Conservation (phyloP, 2,797 vertebrate genomes). For the Huso huso region DNA sequence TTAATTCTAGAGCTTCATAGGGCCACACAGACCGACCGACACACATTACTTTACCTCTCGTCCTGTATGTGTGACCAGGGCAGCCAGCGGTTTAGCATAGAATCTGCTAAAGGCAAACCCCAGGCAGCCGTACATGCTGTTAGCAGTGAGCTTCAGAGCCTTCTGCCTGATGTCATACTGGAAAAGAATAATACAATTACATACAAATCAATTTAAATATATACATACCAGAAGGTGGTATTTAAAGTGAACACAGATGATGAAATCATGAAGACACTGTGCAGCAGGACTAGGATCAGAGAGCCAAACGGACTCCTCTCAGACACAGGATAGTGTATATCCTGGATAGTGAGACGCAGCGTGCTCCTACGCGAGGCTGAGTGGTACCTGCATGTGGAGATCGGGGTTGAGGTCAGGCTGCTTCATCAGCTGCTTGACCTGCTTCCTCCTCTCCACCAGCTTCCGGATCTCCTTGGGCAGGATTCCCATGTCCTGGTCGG, state of each 20-base stretch:
- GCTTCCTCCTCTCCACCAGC: conserved; percentile 85
- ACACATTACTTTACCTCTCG: conserved; percentile 72
- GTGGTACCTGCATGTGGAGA: conserved; percentile 81
- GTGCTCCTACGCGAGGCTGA: too few species aligned
- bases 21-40: too few species aligned
- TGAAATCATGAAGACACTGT: too few species aligned
- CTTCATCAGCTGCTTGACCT: conserved; percentile 95
- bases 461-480: conserved; percentile 95
- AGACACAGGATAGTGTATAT: too few species aligned
- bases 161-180: conserved; percentile 99
- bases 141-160: conserved; percentile 94
- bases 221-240: too few species aligned
- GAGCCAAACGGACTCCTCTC: too few species aligned
- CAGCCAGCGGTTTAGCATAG: conserved; percentile 93
- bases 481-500: conserved; percentile 84
- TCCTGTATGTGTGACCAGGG: conserved; percentile 93
- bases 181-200: conserved; percentile 18
- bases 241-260: too few species aligned
- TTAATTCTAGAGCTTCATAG: too few species aligned
- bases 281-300: background rate
- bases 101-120: conserved; percentile 96
- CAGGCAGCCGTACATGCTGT: conserved; percentile 98
- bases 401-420: conserved; percentile 86
- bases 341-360: too few species aligned
- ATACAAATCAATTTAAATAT: too few species aligned